Percentiles rank a stretch among this genome's conserved stretches.
phyloP scores from a whole-genome alignment of 2,113 vertebrate species.

The Aptenodytes patagonicus region DNA sequence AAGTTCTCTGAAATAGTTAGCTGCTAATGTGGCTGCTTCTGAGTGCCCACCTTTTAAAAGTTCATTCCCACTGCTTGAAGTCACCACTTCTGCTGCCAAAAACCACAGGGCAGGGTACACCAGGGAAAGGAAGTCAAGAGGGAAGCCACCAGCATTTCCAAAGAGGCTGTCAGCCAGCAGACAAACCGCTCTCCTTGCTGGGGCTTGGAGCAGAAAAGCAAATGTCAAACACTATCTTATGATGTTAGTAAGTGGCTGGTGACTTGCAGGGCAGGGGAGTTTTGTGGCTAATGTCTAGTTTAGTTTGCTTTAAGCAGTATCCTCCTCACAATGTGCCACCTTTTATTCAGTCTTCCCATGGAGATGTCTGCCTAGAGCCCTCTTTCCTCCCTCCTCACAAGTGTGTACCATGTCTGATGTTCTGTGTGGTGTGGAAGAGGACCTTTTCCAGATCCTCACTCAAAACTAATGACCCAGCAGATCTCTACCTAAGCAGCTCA shows the following conservation, averaged over 20 bases:
- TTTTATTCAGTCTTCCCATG: background rate
- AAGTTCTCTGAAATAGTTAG: background rate
- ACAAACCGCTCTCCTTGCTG: background rate
- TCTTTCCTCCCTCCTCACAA: background rate
- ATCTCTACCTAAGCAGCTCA: background rate
- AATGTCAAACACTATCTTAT: background rate
- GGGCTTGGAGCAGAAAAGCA: background rate
- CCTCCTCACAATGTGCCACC: background rate
- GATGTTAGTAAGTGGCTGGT: background rate
- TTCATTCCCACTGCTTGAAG: background rate
- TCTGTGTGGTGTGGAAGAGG: background rate
- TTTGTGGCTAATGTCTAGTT: background rate
- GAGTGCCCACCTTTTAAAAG: background rate
- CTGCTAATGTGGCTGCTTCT: background rate
- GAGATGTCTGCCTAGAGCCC: background rate
- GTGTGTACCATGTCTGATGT: background rate
- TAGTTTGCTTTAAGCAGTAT: background rate
- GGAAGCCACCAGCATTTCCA: background rate
- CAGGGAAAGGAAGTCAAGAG: background rate
- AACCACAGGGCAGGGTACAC: background rate
- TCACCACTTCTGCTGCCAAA: background rate
- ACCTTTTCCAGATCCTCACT: background rate
- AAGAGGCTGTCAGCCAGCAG: background rate
- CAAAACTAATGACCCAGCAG: background rate
- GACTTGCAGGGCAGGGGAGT: background rate